These are phyloP conservation scores for Saguinus imperator DNA, from an alignment of 2,113 vertebrate species.

Conservation along the genomic window DNA sequence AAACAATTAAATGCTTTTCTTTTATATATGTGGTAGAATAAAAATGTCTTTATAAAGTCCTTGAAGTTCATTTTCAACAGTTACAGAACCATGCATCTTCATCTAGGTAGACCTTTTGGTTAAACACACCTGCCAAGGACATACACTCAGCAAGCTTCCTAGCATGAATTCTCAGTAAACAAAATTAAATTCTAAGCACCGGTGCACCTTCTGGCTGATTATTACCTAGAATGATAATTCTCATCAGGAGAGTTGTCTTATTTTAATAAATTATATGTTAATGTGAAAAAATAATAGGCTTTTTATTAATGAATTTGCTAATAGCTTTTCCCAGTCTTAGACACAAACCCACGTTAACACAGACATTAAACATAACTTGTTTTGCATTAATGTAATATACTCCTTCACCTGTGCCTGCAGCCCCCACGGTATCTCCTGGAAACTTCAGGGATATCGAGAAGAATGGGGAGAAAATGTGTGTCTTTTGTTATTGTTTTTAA, in stretches of 20 bases:
- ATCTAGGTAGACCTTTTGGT: not conserved
- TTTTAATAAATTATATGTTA: slow-evolving; percentile 53
- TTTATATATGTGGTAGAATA: not conserved
- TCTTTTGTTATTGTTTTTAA: not conserved
- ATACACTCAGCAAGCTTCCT: not conserved
- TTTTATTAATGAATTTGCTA: slow-evolving; percentile 46
- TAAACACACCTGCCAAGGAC: not conserved
- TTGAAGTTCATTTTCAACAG: not conserved
- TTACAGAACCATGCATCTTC: not conserved
- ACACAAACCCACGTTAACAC: not conserved
- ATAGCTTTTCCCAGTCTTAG: not conserved
- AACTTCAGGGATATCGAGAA: not conserved
- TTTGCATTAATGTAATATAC: not conserved
- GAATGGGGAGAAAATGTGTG: not conserved
- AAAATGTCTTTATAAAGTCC: not conserved
- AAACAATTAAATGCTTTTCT: not conserved
- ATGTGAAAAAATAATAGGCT: slow-evolving; percentile 23
- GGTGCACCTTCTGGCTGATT: not conserved
- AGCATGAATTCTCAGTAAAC: not conserved
- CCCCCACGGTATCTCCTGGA: not conserved
- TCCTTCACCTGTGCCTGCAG: not conserved
- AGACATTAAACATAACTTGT: not conserved
- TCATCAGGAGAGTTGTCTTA: not conserved
- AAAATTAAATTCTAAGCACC: not conserved
- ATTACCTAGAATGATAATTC: not conserved